Percentiles rank a stretch among this genome's conserved stretches.
Evolutionary conservation across 2,888 invertebrate genomes (phyloP).

Genomic region (Amblyteles armatorius): DNA sequence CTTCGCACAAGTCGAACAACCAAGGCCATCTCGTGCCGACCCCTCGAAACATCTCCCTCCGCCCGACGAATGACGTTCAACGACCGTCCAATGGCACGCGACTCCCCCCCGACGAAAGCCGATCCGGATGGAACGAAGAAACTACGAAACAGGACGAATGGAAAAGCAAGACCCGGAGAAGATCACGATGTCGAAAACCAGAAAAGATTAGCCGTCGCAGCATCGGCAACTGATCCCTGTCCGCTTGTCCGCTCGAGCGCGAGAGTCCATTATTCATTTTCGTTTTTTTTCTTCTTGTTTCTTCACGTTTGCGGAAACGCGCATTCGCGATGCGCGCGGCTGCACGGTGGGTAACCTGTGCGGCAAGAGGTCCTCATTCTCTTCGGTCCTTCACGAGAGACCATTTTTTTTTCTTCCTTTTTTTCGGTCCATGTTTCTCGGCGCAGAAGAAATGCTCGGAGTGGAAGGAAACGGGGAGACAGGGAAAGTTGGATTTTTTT

Average conservation of each 20-base stretch:
- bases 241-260: constrained; percentile 55
- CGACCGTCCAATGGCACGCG: constrained; percentile 12
- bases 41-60: constrained; percentile 31
- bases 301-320: constrained; percentile 48
- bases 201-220: constrained; percentile 61
- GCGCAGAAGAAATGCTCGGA: constrained; percentile 19
- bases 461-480: constrained; percentile 37
- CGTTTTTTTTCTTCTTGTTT: constrained; percentile 16
- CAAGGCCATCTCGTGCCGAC: constrained; percentile 58
- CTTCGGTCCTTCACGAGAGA: constrained; percentile 31
- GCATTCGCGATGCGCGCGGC: constrained; percentile 56
- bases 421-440: constrained; percentile 43
- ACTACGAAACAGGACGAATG: not conserved
- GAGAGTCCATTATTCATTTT: constrained; percentile 54
- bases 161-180: constrained; percentile 9
- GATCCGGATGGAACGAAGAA: not conserved
- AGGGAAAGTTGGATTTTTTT: constrained; percentile 51
- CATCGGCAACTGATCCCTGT: constrained; percentile 49
- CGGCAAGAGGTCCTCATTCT: constrained; percentile 47
- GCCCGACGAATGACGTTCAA: constrained; percentile 9
- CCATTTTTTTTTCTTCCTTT: constrained; percentile 14
- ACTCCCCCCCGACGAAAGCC: not conserved
- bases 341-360: constrained; percentile 54
- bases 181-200: constrained; percentile 48
- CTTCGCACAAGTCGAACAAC: constrained; percentile 3